Conservation (phyloP, 2,888 invertebrate genomes). For the Acronicta aceris region DNA sequence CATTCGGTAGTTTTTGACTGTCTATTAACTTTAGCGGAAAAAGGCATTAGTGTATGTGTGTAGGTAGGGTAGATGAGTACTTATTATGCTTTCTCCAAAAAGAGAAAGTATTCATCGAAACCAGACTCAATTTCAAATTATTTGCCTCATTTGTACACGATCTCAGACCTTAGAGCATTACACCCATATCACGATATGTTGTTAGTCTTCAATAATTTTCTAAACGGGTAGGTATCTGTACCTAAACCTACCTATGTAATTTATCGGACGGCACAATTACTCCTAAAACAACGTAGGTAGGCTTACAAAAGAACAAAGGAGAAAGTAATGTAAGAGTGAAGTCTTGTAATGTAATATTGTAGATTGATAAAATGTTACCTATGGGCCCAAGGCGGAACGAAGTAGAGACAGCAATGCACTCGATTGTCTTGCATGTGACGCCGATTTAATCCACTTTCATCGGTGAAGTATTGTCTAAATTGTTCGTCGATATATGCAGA, state of each 20-base stretch:
- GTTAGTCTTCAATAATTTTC: conserved; percentile 40
- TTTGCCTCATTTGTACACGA: conserved; percentile 56
- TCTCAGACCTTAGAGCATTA: too few species aligned
- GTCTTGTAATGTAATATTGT: conserved; percentile 31
- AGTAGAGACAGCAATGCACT: conserved; percentile 98
- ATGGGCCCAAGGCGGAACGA: conserved; percentile 98
- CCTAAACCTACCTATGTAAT: too few species aligned
- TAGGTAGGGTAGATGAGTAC: too few species aligned
- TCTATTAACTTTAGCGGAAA: too few species aligned
- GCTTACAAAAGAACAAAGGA: conserved; percentile 52
- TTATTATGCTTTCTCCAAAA: conserved; percentile 14
- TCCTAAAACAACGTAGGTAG: conserved; percentile 32
- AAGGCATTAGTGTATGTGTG: too few species aligned
- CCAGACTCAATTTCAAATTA: conserved; percentile 8
- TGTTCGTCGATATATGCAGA: conserved; percentile 98
- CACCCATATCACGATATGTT: conserved; percentile 46
- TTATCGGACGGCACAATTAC: conserved; percentile 52
- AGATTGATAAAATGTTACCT: conserved; percentile 89
- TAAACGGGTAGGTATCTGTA: conserved; percentile 13
- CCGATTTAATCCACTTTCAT: conserved; percentile 98
- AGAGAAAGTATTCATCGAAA: conserved; percentile 11
- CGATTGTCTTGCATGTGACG: conserved; percentile 98
- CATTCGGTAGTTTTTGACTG: too few species aligned
- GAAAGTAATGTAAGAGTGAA: conserved; percentile 39
- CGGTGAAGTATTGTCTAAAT: conserved; percentile 94